Percentiles rank a stretch among this genome's conserved stretches.
phyloP scores from a whole-genome alignment of 2,797 vertebrate species.

The Coranthus polyacanthus region DNA sequence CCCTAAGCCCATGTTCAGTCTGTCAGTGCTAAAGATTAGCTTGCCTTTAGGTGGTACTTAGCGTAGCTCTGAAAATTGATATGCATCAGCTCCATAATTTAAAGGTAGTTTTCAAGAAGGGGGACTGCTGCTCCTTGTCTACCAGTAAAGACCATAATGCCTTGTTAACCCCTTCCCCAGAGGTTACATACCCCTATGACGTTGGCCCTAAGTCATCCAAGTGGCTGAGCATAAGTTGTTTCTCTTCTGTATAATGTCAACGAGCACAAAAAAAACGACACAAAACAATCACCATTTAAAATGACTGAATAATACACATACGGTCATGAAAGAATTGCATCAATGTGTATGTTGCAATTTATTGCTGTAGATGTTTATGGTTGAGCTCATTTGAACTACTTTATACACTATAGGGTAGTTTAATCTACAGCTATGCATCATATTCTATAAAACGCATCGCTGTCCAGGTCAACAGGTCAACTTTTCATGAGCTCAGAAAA shows the following conservation, averaged over 20 bases:
- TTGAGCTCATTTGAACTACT: no score
- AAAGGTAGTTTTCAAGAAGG: constrained; percentile 70
- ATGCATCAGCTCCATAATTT: constrained; percentile 73
- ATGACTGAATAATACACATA: no score
- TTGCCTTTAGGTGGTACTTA: constrained; percentile 75
- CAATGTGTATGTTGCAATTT: no score
- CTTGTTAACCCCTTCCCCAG: constrained; percentile 78
- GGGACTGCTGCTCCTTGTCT: constrained; percentile 50
- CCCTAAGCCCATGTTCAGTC: constrained; percentile 56
- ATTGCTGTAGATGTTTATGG: no score
- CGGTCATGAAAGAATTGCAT: no score
- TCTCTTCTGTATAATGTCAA: not conserved
- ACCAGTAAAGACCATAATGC: constrained; percentile 74
- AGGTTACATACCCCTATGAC: constrained; percentile 73
- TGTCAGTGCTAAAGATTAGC: constrained; percentile 56
- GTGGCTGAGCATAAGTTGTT: constrained; percentile 7
- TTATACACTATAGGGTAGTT: no score
- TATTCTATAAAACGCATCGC: no score
- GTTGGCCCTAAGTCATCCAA: constrained; percentile 62
- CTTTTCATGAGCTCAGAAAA: no score
- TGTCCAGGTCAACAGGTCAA: no score
- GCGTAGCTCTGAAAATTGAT: constrained; percentile 74
- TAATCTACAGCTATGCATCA: no score
- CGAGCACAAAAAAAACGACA: not conserved
- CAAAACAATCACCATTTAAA: no score